Conservation (phyloP, 2,797 vertebrate species). For the Chaetophractus vellerosus region DNA sequence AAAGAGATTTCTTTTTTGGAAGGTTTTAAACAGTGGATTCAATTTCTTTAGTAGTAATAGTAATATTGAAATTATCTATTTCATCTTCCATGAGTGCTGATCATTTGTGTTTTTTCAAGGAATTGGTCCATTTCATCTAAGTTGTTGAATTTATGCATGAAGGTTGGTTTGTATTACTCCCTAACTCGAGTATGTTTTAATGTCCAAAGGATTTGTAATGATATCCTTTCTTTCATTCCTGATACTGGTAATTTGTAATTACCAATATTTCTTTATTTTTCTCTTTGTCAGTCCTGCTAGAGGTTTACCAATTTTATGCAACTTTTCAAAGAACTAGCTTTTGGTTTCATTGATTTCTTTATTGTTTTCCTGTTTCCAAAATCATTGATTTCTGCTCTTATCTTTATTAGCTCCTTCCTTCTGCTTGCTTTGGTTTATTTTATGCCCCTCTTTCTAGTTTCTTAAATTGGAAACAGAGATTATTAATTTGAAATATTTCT, state of each 20-base stretch:
- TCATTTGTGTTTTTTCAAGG: not conserved
- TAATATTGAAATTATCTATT: constrained; percentile 27
- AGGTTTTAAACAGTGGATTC: not conserved
- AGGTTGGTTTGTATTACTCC: not conserved
- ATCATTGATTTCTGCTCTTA: not conserved
- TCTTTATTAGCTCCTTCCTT: not conserved
- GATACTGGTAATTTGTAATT: not conserved
- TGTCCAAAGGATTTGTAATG: not conserved
- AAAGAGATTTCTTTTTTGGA: not conserved
- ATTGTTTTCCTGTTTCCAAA: not conserved
- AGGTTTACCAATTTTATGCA: not conserved
- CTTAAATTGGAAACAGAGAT: not conserved
- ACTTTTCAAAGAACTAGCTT: constrained; percentile 26
- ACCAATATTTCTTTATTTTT: constrained; percentile 8
- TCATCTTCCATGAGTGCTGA: not conserved
- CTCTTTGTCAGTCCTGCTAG: not conserved
- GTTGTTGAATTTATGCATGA: not conserved
- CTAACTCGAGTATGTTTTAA: not conserved
- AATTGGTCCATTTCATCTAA: not conserved
- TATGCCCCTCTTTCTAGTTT: not conserved
- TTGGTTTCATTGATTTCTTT: not conserved
- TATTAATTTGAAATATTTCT: not conserved
- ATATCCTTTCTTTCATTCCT: not conserved
- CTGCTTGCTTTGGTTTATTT: not conserved
- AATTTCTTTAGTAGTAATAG: not conserved